Base-by-base conservation (phyloP, 1,140 invertebrate species). In the Periplaneta americana region DNA sequence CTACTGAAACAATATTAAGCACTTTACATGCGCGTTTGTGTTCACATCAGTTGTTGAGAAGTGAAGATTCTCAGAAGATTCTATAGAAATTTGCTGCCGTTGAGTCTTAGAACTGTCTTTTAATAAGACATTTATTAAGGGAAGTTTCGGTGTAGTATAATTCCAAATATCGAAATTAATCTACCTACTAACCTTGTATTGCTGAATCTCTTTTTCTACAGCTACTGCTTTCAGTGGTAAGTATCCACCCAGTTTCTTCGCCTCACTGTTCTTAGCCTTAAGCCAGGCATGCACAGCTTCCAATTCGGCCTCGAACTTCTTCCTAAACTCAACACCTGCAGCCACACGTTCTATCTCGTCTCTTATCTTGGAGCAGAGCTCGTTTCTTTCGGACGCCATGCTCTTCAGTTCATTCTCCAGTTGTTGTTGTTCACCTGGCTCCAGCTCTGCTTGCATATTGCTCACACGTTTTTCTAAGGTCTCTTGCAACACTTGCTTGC, bases 371-470 rank as follows among this genome's bases (percentile, higher is more conserved):
- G 91, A 89, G 22, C 93, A 91, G 1, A 98, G 87, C 85, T 94
- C 92, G 35, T 93, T 93, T 84, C 95, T 93, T 86, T 97, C 89
- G 0, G 90, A 89, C 34, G 91, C 91, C 11, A 95, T 86, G 85
- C 92, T 91, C 83, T 90, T 91, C 79, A 94, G 88, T 28, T 92
- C 91, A 0, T 90, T 89, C 86, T 95, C 94, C 74, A 96, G 85
- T 86, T 95, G 91, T 82, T 92, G 91, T 82, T 95, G 93, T 86
- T 96, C 95, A 31, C 91, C 90, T 80, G 92, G 91, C 86, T 98
- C 96, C n/a, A 98, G 86, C 87, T 98, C 96, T 82, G 93, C 92
- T 85, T 95, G 92, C 89, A 98, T 94, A 79, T 94, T 95, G 74
- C 93, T 92, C 8, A 97, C 92, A 75, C 96, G 93, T 86, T 96